Conservation (phyloP, 37 sponge, comb jelly and placozoan genomes). For the Spongilla lacustris region DNA sequence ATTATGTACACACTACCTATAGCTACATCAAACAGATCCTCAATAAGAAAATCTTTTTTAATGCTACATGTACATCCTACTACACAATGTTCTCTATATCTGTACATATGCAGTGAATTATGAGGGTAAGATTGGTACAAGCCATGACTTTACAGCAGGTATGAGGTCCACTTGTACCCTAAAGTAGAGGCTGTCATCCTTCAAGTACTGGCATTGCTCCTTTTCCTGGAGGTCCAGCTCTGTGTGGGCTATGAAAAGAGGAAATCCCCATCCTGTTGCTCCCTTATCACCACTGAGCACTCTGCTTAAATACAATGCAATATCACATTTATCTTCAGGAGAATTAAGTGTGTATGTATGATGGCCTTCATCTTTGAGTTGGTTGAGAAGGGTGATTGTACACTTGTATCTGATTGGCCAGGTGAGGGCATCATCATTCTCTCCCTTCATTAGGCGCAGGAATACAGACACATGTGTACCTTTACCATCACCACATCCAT, state of each 20-base stretch:
- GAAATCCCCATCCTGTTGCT: background rate
- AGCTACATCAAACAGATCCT: no score
- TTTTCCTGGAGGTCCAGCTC: conserved; percentile 11
- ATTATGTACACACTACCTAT: no score
- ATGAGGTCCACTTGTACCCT: conserved; percentile 4
- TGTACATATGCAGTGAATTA: no score
- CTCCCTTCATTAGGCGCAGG: no score
- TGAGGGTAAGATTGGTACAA: no score
- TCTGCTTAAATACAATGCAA: background rate
- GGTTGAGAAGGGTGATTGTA: conserved; percentile 43
- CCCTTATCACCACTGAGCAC: background rate
- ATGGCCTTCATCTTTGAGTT: conserved; percentile 32
- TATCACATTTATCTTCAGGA: no score
- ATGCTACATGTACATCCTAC: no score
- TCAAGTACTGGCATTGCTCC: conserved; percentile 45
- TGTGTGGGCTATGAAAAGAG: background rate
- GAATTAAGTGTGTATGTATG: background rate
- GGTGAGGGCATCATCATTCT: no score
- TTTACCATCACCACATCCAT: conserved; percentile 41
- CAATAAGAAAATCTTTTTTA: no score
- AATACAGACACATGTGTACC: conserved; percentile 1
- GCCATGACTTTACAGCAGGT: no score
- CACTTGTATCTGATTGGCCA: conserved; percentile 33
- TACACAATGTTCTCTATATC: no score
- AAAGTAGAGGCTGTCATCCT: conserved; percentile 50